Conservation (phyloP, 2,113 vertebrate genomes). For the Corapipo altera region DNA sequence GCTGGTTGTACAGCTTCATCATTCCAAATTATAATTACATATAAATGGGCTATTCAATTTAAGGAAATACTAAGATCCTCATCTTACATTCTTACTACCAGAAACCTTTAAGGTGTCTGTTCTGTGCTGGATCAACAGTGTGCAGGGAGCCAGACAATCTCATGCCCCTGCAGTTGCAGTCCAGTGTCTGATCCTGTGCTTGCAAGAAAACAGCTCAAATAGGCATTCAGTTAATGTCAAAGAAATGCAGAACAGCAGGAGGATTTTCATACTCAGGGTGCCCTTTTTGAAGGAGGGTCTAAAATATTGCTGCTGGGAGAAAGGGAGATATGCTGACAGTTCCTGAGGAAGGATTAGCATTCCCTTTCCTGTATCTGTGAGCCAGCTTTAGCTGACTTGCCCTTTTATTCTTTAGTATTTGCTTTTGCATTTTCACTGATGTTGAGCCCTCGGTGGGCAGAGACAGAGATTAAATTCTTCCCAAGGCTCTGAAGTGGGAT, state of each 20-base stretch:
- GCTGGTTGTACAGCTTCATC: background rate
- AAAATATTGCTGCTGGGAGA: background rate
- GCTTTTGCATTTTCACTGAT: constrained; percentile 3
- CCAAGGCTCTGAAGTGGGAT: background rate
- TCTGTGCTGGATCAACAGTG: background rate
- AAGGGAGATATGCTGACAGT: background rate
- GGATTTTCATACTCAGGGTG: background rate
- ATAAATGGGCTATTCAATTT: background rate
- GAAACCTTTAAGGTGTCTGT: background rate
- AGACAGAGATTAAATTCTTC: background rate
- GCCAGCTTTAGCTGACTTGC: background rate
- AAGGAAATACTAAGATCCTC: background rate
- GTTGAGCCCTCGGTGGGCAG: background rate
- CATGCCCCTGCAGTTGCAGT: background rate
- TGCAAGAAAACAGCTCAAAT: background rate
- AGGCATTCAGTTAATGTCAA: background rate
- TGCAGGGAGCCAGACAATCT: background rate
- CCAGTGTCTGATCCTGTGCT: background rate
- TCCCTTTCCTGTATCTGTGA: background rate
- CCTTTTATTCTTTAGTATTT: constrained; percentile 8
- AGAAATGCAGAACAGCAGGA: background rate
- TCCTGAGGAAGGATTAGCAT: background rate
- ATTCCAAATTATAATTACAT: background rate
- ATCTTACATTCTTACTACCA: background rate
- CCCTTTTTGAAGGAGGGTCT: background rate